Conservation (phyloP, 2,113 vertebrate genomes). For the Pholis gunnellus region DNA sequence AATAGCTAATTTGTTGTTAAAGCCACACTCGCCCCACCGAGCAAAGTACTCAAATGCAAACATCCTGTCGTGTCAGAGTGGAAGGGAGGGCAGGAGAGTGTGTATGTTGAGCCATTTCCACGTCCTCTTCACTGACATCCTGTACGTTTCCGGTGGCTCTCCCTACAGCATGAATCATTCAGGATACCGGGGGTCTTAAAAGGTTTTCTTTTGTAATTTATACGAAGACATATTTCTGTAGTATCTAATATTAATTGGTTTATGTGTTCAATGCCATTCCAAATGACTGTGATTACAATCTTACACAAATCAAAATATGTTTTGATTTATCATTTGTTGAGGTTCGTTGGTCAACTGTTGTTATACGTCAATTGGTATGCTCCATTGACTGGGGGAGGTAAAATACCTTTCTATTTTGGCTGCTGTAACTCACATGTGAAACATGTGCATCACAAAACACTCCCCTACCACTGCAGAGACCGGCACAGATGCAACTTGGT, state of each 20-base stretch:
- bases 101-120: background rate
- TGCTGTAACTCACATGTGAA: conserved; percentile 8
- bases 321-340: background rate
- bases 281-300: background rate
- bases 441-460: conserved; percentile 7
- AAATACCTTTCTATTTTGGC: conserved; percentile 65
- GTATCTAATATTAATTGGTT: background rate
- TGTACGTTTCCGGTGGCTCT: background rate
- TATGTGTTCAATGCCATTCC: background rate
- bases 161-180: background rate
- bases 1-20: background rate
- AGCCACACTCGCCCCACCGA: background rate
- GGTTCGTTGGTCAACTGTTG: background rate
- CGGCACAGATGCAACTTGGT: background rate
- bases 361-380: background rate
- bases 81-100: background rate
- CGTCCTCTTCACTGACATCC: background rate
- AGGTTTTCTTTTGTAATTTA: background rate
- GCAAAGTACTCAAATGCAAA: background rate
- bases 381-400: background rate
- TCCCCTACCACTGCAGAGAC: background rate
- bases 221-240: background rate
- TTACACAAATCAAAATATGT: background rate
- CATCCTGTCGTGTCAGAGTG: background rate
- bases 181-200: too few species aligned